Percentiles rank a stretch among this genome's conserved stretches.
Evolutionary conservation across 2,888 invertebrate genomes (phyloP).

Genomic region (Cyclophora albipunctata): DNA sequence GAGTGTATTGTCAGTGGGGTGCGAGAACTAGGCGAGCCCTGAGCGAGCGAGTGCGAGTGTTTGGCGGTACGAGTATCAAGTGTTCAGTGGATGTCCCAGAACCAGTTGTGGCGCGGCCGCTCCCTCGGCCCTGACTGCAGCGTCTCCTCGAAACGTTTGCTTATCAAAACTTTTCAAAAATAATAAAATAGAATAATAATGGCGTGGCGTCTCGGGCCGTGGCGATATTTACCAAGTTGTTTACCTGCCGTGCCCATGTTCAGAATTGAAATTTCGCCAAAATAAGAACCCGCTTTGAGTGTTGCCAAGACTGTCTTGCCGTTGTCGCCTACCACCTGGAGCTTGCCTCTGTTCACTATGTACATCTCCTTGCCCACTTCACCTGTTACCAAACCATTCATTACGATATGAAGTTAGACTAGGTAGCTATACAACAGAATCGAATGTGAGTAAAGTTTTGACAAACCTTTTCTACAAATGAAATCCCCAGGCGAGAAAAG

Average conservation of each 20-base stretch:
- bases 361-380: conserved; percentile 99
- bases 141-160: conserved; percentile 72
- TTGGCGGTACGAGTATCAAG: conserved; percentile 23
- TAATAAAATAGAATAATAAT: conserved; percentile 62
- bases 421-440: background rate
- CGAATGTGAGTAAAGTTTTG: background rate
- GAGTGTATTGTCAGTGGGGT: conserved; percentile 1
- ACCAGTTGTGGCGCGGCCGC: conserved; percentile 70
- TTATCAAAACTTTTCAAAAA: conserved; percentile 63
- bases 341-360: conserved; percentile 96
- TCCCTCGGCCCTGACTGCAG: conserved; percentile 74
- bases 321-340: conserved; percentile 96
- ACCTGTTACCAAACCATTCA: conserved; percentile 75
- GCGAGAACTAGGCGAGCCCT: conserved; percentile 7
- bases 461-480: conserved; percentile 97
- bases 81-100: conserved; percentile 60
- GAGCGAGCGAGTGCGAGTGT: conserved; percentile 24
- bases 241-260: conserved; percentile 99
- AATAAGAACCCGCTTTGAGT: conserved; percentile 98
- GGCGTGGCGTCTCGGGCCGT: conserved; percentile 76
- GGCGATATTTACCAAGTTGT: conserved; percentile 94
- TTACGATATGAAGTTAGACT: background rate
- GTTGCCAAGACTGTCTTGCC: conserved; percentile 97
- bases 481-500: conserved; percentile 99
- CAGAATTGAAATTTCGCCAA: conserved; percentile 99